Percentiles rank a stretch among this genome's conserved stretches.
Conservation (phyloP, 2,888 invertebrate genomes). For the Thelaira solivaga region DNA sequence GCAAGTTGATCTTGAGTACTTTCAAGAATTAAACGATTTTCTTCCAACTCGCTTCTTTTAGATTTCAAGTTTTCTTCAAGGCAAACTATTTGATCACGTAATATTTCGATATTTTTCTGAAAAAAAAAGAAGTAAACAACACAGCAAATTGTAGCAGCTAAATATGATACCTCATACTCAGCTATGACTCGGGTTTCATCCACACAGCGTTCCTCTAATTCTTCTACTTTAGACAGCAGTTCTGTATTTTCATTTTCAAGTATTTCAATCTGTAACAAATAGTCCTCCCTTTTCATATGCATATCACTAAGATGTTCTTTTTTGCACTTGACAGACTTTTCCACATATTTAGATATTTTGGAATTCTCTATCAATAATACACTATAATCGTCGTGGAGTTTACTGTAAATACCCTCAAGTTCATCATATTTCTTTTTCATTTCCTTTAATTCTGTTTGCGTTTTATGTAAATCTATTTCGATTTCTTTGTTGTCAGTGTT, state of each 20-base stretch:
- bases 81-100: constrained; percentile 73
- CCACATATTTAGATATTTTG: constrained; percentile 54
- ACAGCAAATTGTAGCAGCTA: too few relatives aligned
- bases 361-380: constrained; percentile 64
- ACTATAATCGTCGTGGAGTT: constrained; percentile 70
- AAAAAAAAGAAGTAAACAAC: neutral
- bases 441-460: constrained; percentile 67
- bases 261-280: constrained; percentile 37
- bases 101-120: constrained; percentile 73
- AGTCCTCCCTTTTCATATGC: constrained; percentile 52
- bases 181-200: constrained; percentile 70
- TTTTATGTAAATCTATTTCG: constrained; percentile 51
- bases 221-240: constrained; percentile 70
- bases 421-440: constrained; percentile 67
- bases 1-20: constrained; percentile 74
- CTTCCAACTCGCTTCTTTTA: constrained; percentile 75
- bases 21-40: constrained; percentile 72
- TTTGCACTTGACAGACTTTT: constrained; percentile 40
- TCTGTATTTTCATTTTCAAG: constrained; percentile 73
- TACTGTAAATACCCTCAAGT: constrained; percentile 49
- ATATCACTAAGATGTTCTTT: neutral
- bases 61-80: constrained; percentile 73
- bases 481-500: constrained; percentile 48
- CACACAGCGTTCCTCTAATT: constrained; percentile 68
- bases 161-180: constrained; percentile 71